Percentiles rank a stretch among this genome's conserved stretches.
phyloP scores from a whole-genome alignment of 53 echinoderm and acorn worm species.

The Paracentrotus lividus region DNA sequence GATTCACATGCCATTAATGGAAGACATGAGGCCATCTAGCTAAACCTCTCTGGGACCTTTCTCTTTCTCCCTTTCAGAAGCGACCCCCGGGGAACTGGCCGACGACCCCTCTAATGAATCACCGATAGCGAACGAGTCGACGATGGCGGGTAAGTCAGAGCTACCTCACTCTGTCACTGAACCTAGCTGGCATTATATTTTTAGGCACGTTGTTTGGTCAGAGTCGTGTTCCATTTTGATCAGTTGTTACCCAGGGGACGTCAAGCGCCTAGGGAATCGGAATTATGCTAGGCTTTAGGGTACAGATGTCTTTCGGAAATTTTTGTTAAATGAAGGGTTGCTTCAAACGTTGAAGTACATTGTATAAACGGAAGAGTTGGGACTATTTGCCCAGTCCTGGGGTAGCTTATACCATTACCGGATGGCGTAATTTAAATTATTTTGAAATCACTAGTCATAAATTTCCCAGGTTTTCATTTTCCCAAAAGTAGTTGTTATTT shows the following conservation, averaged over 20 bases:
- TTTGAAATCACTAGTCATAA: no score
- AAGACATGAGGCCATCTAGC: conserved; percentile 58
- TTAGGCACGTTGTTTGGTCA: conserved; percentile 62
- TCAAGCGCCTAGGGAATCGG: neutral
- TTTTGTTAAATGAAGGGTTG: neutral
- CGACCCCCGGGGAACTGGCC: conserved; percentile 26
- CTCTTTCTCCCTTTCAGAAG: conserved; percentile 59
- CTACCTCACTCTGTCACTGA: neutral
- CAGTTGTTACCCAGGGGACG: conserved; percentile 57
- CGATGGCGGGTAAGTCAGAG: conserved; percentile 52
- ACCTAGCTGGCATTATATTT: conserved; percentile 16
- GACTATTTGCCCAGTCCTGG: neutral
- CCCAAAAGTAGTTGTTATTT: no score
- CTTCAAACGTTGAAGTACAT: neutral
- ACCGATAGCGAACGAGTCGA: conserved; percentile 22
- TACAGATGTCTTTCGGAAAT: conserved; percentile 39
- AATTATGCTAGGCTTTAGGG: conserved; percentile 14
- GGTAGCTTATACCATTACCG: no score
- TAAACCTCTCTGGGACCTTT: conserved; percentile 62
- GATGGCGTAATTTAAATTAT: no score
- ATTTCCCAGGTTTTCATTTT: no score
- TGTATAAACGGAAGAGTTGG: neutral
- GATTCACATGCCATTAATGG: conserved; percentile 69
- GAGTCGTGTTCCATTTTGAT: conserved; percentile 70
- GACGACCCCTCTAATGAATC: conserved; percentile 69